Evolutionary conservation across 2,888 invertebrate genomes (phyloP), one percentile per base, ranked within the genome.

Genomic region (Trichopria drosophilae): DNA sequence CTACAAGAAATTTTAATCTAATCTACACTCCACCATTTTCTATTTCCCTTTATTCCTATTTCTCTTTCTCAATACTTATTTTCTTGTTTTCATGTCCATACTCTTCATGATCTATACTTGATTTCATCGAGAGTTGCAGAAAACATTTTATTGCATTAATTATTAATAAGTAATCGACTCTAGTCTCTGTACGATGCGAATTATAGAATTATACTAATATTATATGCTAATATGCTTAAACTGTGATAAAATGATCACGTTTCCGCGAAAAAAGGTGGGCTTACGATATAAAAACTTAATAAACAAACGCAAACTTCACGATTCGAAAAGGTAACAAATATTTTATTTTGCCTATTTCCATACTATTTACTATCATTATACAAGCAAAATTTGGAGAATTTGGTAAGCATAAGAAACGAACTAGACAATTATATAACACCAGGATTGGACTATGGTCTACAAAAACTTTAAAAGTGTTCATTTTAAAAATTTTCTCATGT

Each of bases 131-230:
- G 66, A 67, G 63, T 67, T 61, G 61, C 66, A 67, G 60, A 53
- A 56, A 59, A 62, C 16, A 24, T 24, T 23, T 62, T 54, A 67
- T 61, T 61, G 59, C 69, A 67, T 59, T 67, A 66, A 63, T 57
- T 70, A 69, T 68, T 62, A 63, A 67, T 74, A 73, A 75, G 73
- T 69, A 74, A 73, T 75, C 69, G 65, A 73, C 66, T 75, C 75
- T 75, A 75, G 75, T 75, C 75, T 72, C 71, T 67, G 71, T 70
- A 69, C 67, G 65, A 71, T 69, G 66, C 70, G 69, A 73, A 69
- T 67, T 67, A 67, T 62, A 63, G 64, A 40, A 53, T 41, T 41
- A 19, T 29, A 29, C 19, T 53, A 52, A 49, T 42, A 42, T 53
- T 46, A 64, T 66, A 63, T 19, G 6, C 37, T 24, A 32, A 62